Percentiles rank a stretch among this genome's conserved stretches.
Conservation (phyloP, 2,888 invertebrate species). For the Entomobrya proxima region DNA sequence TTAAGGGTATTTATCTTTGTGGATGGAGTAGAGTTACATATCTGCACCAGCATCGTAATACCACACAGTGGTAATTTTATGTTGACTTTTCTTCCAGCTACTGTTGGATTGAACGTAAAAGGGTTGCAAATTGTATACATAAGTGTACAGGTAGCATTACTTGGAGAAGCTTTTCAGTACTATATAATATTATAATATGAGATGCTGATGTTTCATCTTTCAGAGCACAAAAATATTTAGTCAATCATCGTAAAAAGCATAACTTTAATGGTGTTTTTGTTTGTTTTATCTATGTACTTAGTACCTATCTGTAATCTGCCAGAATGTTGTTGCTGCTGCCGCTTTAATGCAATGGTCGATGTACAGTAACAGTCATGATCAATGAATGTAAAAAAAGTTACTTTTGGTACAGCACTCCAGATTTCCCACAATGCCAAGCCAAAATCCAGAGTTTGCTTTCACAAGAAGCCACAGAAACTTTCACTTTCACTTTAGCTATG, state of each 20-base stretch:
- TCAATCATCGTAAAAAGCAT: background rate
- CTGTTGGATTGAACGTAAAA: background rate
- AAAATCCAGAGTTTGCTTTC: background rate
- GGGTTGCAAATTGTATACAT: background rate
- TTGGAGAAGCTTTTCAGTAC: background rate
- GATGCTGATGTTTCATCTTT: background rate
- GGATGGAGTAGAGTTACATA: constrained; percentile 54
- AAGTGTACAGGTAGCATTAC: constrained; percentile 16
- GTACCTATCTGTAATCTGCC: background rate
- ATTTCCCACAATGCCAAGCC: background rate
- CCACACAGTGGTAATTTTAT: constrained; percentile 27
- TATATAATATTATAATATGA: background rate
- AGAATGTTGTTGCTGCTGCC: too few relatives aligned
- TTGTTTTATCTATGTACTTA: constrained; percentile 8
- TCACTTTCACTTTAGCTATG: constrained; percentile 37
- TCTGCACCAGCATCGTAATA: constrained; percentile 37
- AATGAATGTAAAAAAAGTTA: background rate
- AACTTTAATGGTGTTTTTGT: constrained; percentile 31
- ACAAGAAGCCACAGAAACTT: constrained; percentile 29
- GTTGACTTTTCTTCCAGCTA: constrained; percentile 67
- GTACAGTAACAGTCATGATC: background rate
- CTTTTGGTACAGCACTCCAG: background rate
- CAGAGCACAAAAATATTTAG: constrained; percentile 8
- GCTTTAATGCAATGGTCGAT: background rate
- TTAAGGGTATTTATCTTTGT: constrained; percentile 63